These are phyloP conservation scores for Cloeon dipterum DNA, from an alignment of 2,888 invertebrate species.

Conservation along the genomic window DNA sequence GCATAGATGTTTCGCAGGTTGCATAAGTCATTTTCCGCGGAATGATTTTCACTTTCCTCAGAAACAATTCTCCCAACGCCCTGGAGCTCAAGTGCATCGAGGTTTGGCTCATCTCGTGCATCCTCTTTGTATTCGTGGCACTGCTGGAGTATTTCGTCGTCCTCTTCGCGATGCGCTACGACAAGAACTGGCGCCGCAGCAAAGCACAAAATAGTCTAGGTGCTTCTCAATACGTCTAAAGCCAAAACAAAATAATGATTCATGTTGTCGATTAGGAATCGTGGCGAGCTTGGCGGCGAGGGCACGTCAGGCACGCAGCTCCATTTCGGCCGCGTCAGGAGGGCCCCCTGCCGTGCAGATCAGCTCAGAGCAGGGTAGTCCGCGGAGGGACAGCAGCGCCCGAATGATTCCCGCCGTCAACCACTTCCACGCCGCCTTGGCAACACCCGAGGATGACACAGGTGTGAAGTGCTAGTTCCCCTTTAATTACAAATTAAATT, in stretches of 20 bases:
- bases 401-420: not conserved
- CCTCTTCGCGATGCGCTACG: slow-evolving; percentile 36
- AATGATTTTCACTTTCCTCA: slow-evolving; percentile 14
- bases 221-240: too few relatives aligned
- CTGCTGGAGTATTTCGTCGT: slow-evolving; percentile 38
- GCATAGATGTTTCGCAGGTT: too few relatives aligned
- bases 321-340: slow-evolving; percentile 38
- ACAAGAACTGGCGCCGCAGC: slow-evolving; percentile 31
- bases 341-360: slow-evolving; percentile 28
- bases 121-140: slow-evolving; percentile 36
- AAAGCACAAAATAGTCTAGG: not conserved
- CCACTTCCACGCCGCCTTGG: not conserved
- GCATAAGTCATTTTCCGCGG: too few relatives aligned
- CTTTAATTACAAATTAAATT: too few relatives aligned
- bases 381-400: not conserved
- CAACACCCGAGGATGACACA: not conserved
- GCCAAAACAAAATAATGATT: too few relatives aligned
- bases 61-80: slow-evolving; percentile 38
- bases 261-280: too few relatives aligned
- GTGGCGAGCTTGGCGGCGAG: too few relatives aligned
- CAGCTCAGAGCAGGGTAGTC: not conserved
- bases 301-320: too few relatives aligned
- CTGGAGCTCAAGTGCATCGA: slow-evolving; percentile 37
- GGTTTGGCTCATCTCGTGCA: slow-evolving; percentile 40
- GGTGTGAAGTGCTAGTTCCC: too few relatives aligned